These are phyloP conservation scores for Halocaridina rubra DNA, from an alignment of 2,888 invertebrate species.

Conservation along the genomic window DNA sequence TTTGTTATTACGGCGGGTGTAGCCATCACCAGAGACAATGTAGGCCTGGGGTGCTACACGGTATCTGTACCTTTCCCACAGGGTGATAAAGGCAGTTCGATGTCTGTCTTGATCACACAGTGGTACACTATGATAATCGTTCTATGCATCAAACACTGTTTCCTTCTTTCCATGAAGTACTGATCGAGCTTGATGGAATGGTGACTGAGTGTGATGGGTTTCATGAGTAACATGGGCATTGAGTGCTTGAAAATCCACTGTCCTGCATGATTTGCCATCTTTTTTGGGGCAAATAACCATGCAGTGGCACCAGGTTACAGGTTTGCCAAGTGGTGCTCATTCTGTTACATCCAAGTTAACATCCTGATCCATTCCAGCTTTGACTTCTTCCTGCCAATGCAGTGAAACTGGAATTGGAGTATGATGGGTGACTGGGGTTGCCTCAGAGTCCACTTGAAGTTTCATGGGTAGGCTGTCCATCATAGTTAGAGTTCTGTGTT, in stretches of 20 bases:
- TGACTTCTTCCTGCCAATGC: background rate
- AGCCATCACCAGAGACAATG: slow-evolving; percentile 21
- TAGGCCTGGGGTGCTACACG: too few species aligned
- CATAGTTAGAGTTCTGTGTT: background rate
- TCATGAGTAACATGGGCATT: background rate
- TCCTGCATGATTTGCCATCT: background rate
- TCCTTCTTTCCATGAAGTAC: background rate
- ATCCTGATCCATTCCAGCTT: background rate
- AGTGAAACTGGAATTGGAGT: background rate
- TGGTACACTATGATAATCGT: slow-evolving; percentile 13
- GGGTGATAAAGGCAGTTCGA: slow-evolving; percentile 16
- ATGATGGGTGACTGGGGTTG: background rate
- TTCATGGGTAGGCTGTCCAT: background rate
- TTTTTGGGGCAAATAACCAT: slow-evolving; percentile 1
- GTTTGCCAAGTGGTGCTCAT: background rate
- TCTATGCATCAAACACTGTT: slow-evolving; percentile 27
- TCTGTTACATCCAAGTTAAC: background rate
- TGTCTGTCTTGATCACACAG: background rate
- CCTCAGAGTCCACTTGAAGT: background rate
- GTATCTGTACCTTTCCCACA: slow-evolving; percentile 30
- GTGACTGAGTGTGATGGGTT: background rate
- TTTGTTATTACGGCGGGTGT: slow-evolving; percentile 2
- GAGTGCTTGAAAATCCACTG: slow-evolving; percentile 2
- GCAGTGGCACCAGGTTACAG: background rate
- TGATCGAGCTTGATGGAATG: background rate